A percentile compares a stretch with the other conserved stretches of the same genome.
Conservation (phyloP, 2,888 invertebrate genomes). For the Diarsia dahlii region DNA sequence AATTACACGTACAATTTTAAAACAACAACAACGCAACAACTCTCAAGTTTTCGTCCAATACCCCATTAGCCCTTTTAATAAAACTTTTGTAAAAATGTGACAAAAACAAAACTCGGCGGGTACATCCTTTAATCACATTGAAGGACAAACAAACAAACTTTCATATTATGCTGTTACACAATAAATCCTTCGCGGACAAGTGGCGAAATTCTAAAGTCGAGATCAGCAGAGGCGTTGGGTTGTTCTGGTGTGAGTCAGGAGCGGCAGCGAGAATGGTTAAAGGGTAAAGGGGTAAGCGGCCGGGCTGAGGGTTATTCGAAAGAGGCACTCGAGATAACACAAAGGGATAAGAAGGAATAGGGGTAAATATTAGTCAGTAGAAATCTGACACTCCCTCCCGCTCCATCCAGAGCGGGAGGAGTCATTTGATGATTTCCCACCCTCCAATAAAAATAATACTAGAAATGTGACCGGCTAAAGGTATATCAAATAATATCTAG, state of each 20-base stretch:
- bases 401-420: no score
- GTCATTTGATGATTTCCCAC: no score
- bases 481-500: no score
- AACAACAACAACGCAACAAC: slow-evolving; percentile 13
- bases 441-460: no score
- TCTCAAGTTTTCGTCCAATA: slow-evolving; percentile 31
- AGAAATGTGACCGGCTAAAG: no score
- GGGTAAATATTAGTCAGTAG: no score
- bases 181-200: slow-evolving; percentile 70
- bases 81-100: slow-evolving; percentile 53
- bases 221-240: slow-evolving; percentile 65
- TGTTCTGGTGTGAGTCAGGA: slow-evolving; percentile 27
- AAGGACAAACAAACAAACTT: slow-evolving; percentile 66
- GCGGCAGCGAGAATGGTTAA: slow-evolving; percentile 34
- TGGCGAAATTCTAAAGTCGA: slow-evolving; percentile 70
- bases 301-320: no score
- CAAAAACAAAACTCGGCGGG: slow-evolving; percentile 47
- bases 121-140: slow-evolving; percentile 64
- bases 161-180: slow-evolving; percentile 67
- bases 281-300: no score
- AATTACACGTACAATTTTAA: slow-evolving; percentile 37
- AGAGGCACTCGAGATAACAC: no score
- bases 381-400: no score
- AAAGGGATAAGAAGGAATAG: no score
- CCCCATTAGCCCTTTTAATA: slow-evolving; percentile 51